phyloP scores from a whole-genome alignment of 1,140 invertebrate genomes.

The Euura saliciscinereae region DNA sequence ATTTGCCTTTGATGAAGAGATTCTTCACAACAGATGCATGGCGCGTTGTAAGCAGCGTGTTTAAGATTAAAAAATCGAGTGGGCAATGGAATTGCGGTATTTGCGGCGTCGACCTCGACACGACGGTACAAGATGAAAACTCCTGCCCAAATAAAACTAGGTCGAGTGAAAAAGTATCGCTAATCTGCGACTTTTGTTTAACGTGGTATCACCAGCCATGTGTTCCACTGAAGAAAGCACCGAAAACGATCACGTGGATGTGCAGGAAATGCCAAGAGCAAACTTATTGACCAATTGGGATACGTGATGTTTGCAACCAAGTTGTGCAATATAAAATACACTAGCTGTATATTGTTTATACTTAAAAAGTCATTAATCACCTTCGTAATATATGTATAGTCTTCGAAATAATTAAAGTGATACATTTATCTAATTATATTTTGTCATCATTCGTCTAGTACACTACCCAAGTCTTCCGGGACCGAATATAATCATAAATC shows the following conservation, averaged over 20 bases:
- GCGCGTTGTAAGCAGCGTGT: neutral
- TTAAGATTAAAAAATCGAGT: constrained; percentile 4
- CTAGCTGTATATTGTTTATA: no score
- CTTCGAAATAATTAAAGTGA: no score
- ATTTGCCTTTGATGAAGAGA: constrained; percentile 13
- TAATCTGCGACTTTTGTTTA: constrained; percentile 19
- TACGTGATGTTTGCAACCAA: no score
- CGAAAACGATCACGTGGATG: constrained; percentile 11
- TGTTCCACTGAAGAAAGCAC: neutral
- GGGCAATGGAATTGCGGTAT: neutral
- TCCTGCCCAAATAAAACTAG: neutral
- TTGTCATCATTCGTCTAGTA: no score
- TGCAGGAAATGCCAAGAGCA: neutral
- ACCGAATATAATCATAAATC: no score
- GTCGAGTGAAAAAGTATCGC: constrained; percentile 2
- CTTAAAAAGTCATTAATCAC: no score
- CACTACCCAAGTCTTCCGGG: no score
- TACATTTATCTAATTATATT: no score
- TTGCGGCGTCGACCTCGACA: constrained; percentile 11
- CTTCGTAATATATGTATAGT: no score
- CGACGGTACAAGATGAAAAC: constrained; percentile 4
- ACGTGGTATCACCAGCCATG: constrained; percentile 17
- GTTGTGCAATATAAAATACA: no score
- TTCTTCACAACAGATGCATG: constrained; percentile 18
- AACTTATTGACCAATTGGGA: no score